These are phyloP conservation scores for Caenorhabditis drosophilae DNA, from an alignment of 2,888 invertebrate species.

Conservation along the genomic window DNA sequence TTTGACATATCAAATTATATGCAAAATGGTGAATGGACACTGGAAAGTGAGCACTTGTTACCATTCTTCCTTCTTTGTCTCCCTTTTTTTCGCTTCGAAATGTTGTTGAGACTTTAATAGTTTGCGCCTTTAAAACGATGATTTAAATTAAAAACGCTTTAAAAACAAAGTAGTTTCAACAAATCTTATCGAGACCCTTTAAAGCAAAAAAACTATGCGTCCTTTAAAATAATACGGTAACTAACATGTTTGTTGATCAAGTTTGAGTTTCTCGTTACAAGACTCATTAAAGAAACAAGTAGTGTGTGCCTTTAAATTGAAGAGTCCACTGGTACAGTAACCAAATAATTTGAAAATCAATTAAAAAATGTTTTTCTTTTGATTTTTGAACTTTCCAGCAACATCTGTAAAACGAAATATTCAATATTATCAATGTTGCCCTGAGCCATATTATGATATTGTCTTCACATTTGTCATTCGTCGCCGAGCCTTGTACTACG, in stretches of 20 bases:
- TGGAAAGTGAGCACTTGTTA: constrained; percentile 30
- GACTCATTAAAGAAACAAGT: not conserved
- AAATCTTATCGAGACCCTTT: too few species aligned
- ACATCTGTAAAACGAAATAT: constrained; percentile 41
- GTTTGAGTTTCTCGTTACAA: too few species aligned
- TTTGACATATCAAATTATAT: constrained; percentile 57
- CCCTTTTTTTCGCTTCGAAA: not conserved
- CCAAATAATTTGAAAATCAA: constrained; percentile 2
- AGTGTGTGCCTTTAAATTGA: too few species aligned
- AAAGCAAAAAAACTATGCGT: too few species aligned
- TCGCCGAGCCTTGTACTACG: constrained; percentile 94
- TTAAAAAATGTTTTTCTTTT: too few species aligned
- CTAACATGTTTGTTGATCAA: too few species aligned
- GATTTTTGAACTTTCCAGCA: constrained; percentile 17
- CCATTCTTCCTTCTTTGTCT: too few species aligned
- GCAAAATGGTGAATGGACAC: constrained; percentile 57
- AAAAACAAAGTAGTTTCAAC: too few species aligned
- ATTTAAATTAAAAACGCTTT: too few species aligned
- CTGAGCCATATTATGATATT: constrained; percentile 57
- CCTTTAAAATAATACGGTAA: too few species aligned
- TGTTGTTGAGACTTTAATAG: too few species aligned
- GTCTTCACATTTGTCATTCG: constrained; percentile 80
- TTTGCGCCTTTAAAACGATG: too few species aligned
- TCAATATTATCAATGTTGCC: constrained; percentile 55
- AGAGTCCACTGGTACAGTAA: not conserved